Percentiles rank a stretch among this genome's conserved stretches.
These are phyloP conservation scores for Rhagoletis pomonella DNA, from an alignment of 1,140 invertebrate genomes.

Conservation along the genomic window DNA sequence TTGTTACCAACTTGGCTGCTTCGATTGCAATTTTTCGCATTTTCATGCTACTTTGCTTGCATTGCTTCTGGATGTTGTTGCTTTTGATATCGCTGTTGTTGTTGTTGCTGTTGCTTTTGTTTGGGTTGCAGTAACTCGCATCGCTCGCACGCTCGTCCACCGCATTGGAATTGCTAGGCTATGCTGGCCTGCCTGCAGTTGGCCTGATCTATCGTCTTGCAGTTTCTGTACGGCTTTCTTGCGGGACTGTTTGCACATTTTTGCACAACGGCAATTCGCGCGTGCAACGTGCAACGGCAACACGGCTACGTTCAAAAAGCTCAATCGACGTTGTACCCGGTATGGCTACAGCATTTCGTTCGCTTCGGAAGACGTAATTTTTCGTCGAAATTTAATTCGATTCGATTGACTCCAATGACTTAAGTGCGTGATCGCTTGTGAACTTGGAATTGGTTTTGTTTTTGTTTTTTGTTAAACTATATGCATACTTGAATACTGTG, in stretches of 20 bases:
- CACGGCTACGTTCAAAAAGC: not conserved
- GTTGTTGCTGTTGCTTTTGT: not conserved
- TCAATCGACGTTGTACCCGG: not conserved
- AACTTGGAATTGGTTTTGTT: not conserved
- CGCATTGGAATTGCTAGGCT: constrained; percentile 54
- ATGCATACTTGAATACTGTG: not conserved
- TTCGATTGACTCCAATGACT: constrained; percentile 12
- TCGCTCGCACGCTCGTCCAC: constrained; percentile 2
- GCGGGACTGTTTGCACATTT: constrained; percentile 72
- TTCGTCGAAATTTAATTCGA: not conserved
- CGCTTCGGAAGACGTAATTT: not conserved
- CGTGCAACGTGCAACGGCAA: constrained; percentile 42
- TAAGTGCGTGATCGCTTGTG: not conserved
- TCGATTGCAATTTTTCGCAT: constrained; percentile 48
- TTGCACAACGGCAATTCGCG: constrained; percentile 68
- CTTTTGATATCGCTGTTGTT: constrained; percentile 38
- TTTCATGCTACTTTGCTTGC: constrained; percentile 40
- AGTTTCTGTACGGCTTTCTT: constrained; percentile 74
- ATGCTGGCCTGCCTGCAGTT: constrained; percentile 14
- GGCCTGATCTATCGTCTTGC: constrained; percentile 66
- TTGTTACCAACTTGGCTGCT: constrained; percentile 12
- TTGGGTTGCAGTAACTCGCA: constrained; percentile 38
- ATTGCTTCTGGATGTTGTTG: constrained; percentile 22
- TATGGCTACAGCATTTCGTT: not conserved
- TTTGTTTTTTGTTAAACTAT: not conserved